Percentiles rank a stretch among this genome's conserved stretches.
Evolutionary conservation across 92 coral and sea anemone genomes (phyloP).

Genomic region (Siderastrea radians): DNA sequence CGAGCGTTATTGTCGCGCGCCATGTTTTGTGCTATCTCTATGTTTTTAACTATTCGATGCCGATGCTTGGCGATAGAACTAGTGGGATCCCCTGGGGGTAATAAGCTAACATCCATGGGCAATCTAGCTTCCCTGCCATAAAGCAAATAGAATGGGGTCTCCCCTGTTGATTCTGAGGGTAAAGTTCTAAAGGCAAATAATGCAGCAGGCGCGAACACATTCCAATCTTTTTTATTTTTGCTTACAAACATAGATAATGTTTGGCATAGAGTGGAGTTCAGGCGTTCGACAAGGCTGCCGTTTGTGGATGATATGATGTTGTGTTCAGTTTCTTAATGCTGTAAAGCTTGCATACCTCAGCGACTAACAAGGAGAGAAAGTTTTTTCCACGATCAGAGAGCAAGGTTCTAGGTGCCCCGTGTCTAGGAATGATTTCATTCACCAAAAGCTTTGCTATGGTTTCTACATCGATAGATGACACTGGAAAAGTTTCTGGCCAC

Average conservation of each 20-base stretch:
- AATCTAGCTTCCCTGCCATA: slow-evolving; percentile 44
- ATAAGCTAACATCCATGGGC: slow-evolving; percentile 36
- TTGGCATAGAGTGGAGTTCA: slow-evolving; percentile 31
- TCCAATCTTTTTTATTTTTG: slow-evolving; percentile 43
- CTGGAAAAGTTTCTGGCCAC: slow-evolving; percentile 71
- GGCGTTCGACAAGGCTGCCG: slow-evolving; percentile 11
- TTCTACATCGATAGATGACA: slow-evolving; percentile 43
- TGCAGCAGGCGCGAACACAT: not conserved
- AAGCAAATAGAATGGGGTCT: slow-evolving; percentile 55
- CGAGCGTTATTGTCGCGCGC: slow-evolving; percentile 49
- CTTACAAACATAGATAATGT: slow-evolving; percentile 52
- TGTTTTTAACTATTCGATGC: slow-evolving; percentile 25
- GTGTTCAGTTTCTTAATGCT: slow-evolving; percentile 32
- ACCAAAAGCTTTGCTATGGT: slow-evolving; percentile 44
- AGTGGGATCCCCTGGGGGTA: slow-evolving; percentile 31
- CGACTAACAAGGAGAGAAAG: slow-evolving; percentile 39
- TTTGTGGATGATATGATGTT: slow-evolving; percentile 20
- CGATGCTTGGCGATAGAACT: slow-evolving; percentile 53
- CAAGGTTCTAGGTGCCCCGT: slow-evolving; percentile 55
- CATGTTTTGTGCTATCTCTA: slow-evolving; percentile 52
- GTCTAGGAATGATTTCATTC: slow-evolving; percentile 47
- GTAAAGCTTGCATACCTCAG: slow-evolving; percentile 49
- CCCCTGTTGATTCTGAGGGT: slow-evolving; percentile 14
- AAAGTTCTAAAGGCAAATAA: slow-evolving; percentile 45
- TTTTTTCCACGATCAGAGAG: slow-evolving; percentile 64